Conservation (phyloP, 2,113 vertebrate species). For the Melanocharis versteri region DNA sequence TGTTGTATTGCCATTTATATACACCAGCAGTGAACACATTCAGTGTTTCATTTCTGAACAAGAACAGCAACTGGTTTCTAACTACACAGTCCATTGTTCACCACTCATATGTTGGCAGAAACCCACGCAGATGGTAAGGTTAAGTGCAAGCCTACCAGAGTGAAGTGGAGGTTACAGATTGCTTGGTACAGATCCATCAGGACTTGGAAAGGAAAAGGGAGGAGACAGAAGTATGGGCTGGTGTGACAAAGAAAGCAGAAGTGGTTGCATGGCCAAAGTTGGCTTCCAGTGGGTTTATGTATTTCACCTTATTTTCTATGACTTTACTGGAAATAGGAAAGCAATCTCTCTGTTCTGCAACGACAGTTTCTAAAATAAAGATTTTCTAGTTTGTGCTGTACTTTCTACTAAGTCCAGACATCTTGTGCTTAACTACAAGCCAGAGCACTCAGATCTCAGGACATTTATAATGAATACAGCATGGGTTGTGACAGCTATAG, state of each 20-base stretch:
- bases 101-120: background rate
- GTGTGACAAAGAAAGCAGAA: background rate
- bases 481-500: background rate
- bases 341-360: background rate
- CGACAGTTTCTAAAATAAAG: background rate
- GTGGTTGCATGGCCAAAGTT: background rate
- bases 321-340: background rate
- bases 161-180: background rate
- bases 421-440: background rate
- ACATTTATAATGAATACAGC: background rate
- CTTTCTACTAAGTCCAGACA: background rate
- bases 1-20: background rate
- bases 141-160: background rate
- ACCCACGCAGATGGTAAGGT: fast-evolving
- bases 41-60: background rate
- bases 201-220: background rate
- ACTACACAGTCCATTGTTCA: background rate
- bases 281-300: background rate
- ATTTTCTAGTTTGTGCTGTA: background rate
- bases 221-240: background rate
- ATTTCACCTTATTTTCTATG: background rate
- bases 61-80: background rate
- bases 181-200: background rate
- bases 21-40: background rate
- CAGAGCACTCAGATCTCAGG: background rate